Evolutionary conservation across 1,140 invertebrate species (phyloP).

Genomic region (Argopecten irradians): DNA sequence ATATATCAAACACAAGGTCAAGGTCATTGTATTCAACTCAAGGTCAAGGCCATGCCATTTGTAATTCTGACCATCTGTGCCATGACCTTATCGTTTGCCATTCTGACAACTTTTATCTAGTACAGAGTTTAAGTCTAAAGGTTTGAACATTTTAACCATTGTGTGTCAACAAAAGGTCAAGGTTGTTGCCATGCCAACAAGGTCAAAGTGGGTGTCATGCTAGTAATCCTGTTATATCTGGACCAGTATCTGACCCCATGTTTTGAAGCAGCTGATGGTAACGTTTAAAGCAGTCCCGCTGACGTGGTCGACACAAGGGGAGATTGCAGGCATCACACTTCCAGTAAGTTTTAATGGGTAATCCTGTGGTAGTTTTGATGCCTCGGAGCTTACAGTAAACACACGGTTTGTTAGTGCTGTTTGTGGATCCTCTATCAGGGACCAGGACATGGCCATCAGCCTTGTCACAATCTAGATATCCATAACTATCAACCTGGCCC

Average conservation of each 20-base stretch:
- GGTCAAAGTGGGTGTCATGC: no score
- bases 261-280: constrained; percentile 29
- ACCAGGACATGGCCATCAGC: constrained; percentile 36
- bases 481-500: not conserved
- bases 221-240: not conserved
- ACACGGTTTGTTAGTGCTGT: constrained; percentile 51
- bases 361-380: constrained; percentile 43
- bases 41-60: no score
- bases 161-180: not conserved
- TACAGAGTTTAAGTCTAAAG: no score
- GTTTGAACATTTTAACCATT: no score
- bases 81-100: no score
- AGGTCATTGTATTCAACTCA: no score
- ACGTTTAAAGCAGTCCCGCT: constrained; percentile 46
- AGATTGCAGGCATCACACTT: constrained; percentile 46
- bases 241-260: not conserved
- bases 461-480: constrained; percentile 1
- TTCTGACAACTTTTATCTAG: no score
- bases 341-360: constrained; percentile 48
- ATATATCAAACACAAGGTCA: no score
- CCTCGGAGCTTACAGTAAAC: constrained; percentile 44
- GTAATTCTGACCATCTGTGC: no score
- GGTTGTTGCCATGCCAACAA: no score
- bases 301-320: constrained; percentile 44
- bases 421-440: constrained; percentile 39